Base-by-base conservation (phyloP, 2,888 invertebrate species). In the Chironomus riparius region DNA sequence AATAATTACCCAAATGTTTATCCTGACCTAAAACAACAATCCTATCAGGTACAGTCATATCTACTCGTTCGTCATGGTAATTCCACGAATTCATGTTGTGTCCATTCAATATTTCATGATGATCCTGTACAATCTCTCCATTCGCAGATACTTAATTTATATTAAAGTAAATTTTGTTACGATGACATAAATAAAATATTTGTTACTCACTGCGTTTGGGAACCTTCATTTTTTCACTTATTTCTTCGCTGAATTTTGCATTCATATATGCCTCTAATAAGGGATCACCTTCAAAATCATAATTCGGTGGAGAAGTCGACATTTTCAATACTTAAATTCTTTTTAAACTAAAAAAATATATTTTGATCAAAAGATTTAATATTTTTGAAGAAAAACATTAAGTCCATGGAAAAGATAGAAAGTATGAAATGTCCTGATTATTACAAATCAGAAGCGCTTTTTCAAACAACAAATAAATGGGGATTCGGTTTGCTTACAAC, bases 41-140 rank as follows among this genome's bases (percentile, higher is more conserved):
- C 81, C 95, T 89, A 81, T 97, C 97, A 2, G 97, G 97, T 50
- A 97, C 96, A 81, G 91, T 91, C 97, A 97, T 97, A 80, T 92
- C 91, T 83, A 92, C 90, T 84, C 92, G 92, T 79, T 93, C 92
- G 80, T 38, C 38, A 38, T 87, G 86, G 81, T 88, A 87, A 79
- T 87, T 86, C 91, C 91, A 91, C 62, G 87, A 87, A 78, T 85
- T 85, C 78, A 88, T 87, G 76, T 87, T 84, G 78, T 89, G 89
- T 82, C 89, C 88, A 7, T 88, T 85, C n/a, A 86, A 81, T 79
- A 84, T 82, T 68, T 85, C 83, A 74, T 92, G 90, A 80, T 89
- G 90, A 80, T 89, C 90, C 22, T 86, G 86, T 79, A 85, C 87
- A 80, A 90, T 90, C 80, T 89, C 90, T 79, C 85, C 87, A 80